phyloP scores from a whole-genome alignment of 2,797 vertebrate species.

The Liasis olivaceus region DNA sequence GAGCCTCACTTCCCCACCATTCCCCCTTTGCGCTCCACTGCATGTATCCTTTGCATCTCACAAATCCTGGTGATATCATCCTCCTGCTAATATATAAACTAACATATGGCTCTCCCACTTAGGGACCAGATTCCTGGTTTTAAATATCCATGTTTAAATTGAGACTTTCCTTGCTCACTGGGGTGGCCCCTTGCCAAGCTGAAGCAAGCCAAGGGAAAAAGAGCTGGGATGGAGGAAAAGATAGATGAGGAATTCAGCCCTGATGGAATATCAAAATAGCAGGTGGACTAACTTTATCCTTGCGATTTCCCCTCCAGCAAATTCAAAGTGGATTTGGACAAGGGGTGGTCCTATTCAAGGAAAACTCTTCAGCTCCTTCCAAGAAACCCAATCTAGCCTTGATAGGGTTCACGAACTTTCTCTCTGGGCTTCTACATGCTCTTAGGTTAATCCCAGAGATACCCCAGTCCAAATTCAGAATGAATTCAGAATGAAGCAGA shows the following conservation, averaged over 20 bases:
- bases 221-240: background rate
- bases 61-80: background rate
- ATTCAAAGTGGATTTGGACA: background rate
- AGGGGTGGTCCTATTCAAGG: background rate
- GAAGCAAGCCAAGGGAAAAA: background rate
- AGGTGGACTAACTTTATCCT: background rate
- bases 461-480: background rate
- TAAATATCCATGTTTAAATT: slow-evolving; percentile 69
- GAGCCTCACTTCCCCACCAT: background rate
- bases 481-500: background rate
- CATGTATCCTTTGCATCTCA: background rate
- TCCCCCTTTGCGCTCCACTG: background rate
- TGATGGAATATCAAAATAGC: background rate
- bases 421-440: background rate
- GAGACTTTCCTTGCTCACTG: slow-evolving; percentile 41
- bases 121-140: slow-evolving; percentile 63
- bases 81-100: slow-evolving; percentile 49
- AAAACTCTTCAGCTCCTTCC: background rate
- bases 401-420: background rate
- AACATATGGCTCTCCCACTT: slow-evolving; percentile 64
- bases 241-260: background rate
- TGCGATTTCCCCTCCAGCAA: background rate
- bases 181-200: background rate
- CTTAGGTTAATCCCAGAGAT: background rate
- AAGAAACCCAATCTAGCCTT: background rate